These are phyloP conservation scores for Ophiothrix spiculata DNA, from an alignment of 35 echinoderm and acorn worm species.

Conservation along the genomic window DNA sequence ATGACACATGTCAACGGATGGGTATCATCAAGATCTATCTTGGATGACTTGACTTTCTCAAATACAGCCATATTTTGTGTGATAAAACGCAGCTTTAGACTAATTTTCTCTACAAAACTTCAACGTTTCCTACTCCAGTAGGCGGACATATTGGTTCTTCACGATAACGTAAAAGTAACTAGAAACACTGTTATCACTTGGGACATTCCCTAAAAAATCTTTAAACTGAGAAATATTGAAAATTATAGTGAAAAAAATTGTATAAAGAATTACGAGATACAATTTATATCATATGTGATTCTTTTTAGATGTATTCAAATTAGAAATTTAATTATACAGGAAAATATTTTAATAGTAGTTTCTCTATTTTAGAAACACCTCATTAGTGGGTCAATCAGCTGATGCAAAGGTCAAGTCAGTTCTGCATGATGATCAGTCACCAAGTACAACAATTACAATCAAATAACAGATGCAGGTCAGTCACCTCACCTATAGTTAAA, in stretches of 20 bases:
- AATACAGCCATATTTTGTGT: constrained; percentile 70
- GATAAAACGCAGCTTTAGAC: neutral
- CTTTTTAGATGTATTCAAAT: too few relatives aligned
- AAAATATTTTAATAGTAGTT: neutral
- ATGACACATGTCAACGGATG: constrained; percentile 67
- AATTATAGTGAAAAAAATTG: too few relatives aligned
- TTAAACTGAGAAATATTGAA: too few relatives aligned
- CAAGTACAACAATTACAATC: too few relatives aligned
- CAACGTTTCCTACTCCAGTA: neutral
- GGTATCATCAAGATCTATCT: constrained; percentile 78
- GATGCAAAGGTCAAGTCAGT: neutral
- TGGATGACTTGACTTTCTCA: constrained; percentile 85
- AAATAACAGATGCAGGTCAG: too few relatives aligned
- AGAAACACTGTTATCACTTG: neutral
- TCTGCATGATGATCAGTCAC: neutral
- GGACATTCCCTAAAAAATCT: neutral
- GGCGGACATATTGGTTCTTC: neutral
- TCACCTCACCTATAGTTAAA: too few relatives aligned
- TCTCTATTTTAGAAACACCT: neutral
- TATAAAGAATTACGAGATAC: too few relatives aligned
- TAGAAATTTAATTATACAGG: too few relatives aligned
- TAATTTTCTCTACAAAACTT: neutral
- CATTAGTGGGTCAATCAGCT: neutral
- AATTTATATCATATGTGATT: too few relatives aligned
- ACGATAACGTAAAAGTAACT: neutral